Conservation (phyloP, 2,113 vertebrate genomes). For the Passer domesticus region DNA sequence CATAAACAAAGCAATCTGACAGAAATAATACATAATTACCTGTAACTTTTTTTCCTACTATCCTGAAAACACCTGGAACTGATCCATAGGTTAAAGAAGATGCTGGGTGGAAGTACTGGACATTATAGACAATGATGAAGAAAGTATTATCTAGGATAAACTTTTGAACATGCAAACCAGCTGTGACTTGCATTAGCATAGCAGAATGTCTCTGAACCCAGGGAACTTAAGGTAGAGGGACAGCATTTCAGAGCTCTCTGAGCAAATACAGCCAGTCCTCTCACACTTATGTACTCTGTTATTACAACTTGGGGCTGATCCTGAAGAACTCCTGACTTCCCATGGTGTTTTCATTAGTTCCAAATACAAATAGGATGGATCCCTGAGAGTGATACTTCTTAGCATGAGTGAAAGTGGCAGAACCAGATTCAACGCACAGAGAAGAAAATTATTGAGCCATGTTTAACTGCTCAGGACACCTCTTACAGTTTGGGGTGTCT, state of each 20-base stretch:
- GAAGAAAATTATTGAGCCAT: neutral
- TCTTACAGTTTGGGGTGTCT: neutral
- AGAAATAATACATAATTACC: neutral
- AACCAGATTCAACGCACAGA: neutral
- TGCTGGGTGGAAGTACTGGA: neutral
- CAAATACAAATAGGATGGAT: neutral
- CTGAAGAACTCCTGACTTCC: neutral
- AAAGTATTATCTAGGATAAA: neutral
- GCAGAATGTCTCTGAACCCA: neutral
- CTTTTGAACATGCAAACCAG: neutral
- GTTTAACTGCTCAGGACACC: neutral
- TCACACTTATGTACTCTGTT: neutral
- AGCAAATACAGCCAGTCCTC: neutral
- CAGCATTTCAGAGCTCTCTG: neutral
- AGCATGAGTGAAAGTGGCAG: neutral
- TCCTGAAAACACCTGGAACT: neutral
- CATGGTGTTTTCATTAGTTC: neutral
- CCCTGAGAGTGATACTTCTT: neutral
- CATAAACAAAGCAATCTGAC: neutral
- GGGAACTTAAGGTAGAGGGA: neutral
- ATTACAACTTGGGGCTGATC: neutral
- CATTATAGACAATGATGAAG: neutral
- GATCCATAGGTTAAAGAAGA: neutral
- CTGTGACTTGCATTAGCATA: neutral
- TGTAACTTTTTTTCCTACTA: accelerated